Percentiles rank a stretch among this genome's conserved stretches.
Evolutionary conservation across 2,113 vertebrate species (phyloP).

Genomic region (Alligator sinensis): DNA sequence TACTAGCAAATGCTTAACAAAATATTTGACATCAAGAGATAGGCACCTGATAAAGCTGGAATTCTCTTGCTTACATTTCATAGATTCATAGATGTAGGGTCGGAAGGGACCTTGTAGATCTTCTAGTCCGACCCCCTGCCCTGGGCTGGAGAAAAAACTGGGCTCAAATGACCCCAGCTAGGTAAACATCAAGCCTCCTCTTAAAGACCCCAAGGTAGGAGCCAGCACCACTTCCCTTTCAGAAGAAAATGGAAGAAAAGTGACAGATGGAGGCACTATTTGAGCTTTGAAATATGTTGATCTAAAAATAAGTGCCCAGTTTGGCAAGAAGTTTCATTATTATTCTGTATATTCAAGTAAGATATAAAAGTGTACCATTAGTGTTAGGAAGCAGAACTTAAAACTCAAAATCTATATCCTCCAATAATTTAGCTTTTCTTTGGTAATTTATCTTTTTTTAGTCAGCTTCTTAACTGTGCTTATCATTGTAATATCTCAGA

Average conservation of each 20-base stretch:
- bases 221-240: neutral
- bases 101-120: no score
- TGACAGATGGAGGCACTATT: neutral
- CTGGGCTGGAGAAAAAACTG: no score
- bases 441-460: neutral
- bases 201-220: neutral
- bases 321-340: neutral
- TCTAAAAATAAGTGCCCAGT: neutral
- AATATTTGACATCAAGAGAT: rapidly evolving
- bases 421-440: neutral
- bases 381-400: neutral
- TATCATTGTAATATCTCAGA: neutral
- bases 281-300: neutral
- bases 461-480: neutral
- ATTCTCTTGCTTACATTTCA: neutral
- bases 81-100: no score
- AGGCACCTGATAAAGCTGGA: neutral
- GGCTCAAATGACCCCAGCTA: no score
- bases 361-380: neutral
- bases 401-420: neutral
- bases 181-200: no score
- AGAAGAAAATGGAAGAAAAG: neutral
- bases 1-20: neutral
- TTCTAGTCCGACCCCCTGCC: no score
- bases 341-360: neutral